Conservation (phyloP, 2,888 invertebrate species). For the Ennomos fuscantarius region DNA sequence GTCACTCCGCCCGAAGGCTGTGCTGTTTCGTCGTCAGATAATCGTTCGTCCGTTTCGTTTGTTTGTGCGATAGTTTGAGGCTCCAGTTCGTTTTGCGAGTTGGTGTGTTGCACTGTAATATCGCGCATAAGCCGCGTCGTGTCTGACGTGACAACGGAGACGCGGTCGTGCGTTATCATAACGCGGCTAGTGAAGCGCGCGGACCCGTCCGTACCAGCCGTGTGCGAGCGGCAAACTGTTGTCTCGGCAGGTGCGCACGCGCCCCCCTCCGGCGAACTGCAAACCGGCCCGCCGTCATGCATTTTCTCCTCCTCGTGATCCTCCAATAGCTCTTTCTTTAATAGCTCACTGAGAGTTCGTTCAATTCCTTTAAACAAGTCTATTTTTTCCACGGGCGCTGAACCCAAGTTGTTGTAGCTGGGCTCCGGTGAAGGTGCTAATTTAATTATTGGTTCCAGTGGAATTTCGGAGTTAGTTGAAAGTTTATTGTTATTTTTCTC, state of each 20-base stretch:
- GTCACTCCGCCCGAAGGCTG: constrained; percentile 86
- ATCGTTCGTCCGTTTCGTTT: constrained; percentile 73
- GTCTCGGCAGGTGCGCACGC: constrained; percentile 79
- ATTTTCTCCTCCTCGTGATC: constrained; percentile 80
- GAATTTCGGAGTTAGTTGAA: constrained; percentile 51
- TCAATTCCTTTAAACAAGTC: constrained; percentile 83
- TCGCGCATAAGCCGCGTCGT: constrained; percentile 89
- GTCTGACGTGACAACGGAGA: constrained; percentile 91
- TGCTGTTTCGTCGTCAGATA: constrained; percentile 74
- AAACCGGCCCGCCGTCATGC: constrained; percentile 74
- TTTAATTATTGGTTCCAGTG: constrained; percentile 56
- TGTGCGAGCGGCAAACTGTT: constrained; percentile 83
- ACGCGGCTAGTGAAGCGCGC: constrained; percentile 94
- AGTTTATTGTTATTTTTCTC: constrained; percentile 54
- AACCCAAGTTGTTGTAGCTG: constrained; percentile 52
- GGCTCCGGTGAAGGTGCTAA: constrained; percentile 71
- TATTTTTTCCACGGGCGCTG: constrained; percentile 68
- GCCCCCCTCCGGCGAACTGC: constrained; percentile 74
- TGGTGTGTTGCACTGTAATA: constrained; percentile 88
- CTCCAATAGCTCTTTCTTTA: constrained; percentile 83
- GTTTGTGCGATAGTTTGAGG: constrained; percentile 57
- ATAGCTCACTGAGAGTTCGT: constrained; percentile 82
- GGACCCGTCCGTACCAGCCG: constrained; percentile 83
- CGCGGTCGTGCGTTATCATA: constrained; percentile 94
- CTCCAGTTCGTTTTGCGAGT: constrained; percentile 83